These are phyloP conservation scores for Ennomos quercinarius DNA, from an alignment of 2,888 invertebrate species.

Conservation along the genomic window DNA sequence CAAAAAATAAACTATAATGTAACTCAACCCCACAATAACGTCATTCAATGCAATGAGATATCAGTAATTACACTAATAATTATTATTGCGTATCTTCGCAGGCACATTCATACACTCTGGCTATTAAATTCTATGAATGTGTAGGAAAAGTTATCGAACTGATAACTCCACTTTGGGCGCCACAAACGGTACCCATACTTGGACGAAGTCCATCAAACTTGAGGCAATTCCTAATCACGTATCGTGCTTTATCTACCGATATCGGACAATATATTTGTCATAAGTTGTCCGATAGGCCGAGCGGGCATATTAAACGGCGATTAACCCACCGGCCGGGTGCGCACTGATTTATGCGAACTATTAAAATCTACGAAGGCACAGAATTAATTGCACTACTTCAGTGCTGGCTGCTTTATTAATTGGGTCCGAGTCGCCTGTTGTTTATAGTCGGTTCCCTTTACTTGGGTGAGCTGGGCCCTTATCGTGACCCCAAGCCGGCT, in stretches of 20 bases:
- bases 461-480: slow-evolving; percentile 63
- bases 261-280: slow-evolving; percentile 50
- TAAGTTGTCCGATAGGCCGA: slow-evolving; percentile 61
- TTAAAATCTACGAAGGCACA: slow-evolving; percentile 84
- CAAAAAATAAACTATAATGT: no score
- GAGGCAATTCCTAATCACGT: slow-evolving; percentile 41
- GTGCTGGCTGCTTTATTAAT: slow-evolving; percentile 83
- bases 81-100: no score
- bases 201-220: slow-evolving; percentile 28
- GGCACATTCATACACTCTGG: no score
- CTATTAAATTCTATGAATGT: no score
- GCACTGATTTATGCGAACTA: slow-evolving; percentile 83
- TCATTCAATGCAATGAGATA: no score
- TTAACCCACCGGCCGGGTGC: slow-evolving; percentile 76
- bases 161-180: slow-evolving; percentile 37
- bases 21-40: no score
- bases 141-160: no score
- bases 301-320: slow-evolving; percentile 83
- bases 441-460: slow-evolving; percentile 80
- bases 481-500: slow-evolving; percentile 75
- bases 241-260: slow-evolving; percentile 48
- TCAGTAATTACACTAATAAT: no score
- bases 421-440: slow-evolving; percentile 82
- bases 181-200: slow-evolving; percentile 21
- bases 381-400: slow-evolving; percentile 84